Base-by-base conservation (phyloP, 2,797 vertebrate genomes). In the Sebastolobus altivelis region DNA sequence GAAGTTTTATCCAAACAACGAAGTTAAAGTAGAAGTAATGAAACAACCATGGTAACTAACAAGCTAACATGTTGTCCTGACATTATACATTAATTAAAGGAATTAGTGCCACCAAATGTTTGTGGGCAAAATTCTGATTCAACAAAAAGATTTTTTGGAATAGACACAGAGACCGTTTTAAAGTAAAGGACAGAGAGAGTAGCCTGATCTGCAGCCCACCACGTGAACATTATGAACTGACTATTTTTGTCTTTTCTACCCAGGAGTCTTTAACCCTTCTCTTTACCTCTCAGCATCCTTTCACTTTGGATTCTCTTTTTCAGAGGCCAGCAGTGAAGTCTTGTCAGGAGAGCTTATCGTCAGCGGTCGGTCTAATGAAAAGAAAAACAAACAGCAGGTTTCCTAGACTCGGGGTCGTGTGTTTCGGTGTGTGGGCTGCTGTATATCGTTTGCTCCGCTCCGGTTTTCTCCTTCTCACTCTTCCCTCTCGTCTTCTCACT, bases 361-460 rank as follows among this genome's bases (percentile, higher is more conserved):
- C 66, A 78, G 71, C 35, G 12, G 81, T 84, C 56, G 65, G 78
- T 81, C 80, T 80, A 82, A 91, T 89, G 80, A 82, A 60, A 86
- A 79, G 76, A 84, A 87, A 92, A 91, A 92, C 88, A 88, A 89
- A 88, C 88, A 87, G 80, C 85, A 89, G 75, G 86, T 89, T 90
- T 87, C 63, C 69, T 65, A n/a, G 68, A 76, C 68, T 70, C 27
- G 54, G 71, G 72, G 58, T 71, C 81, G 75, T 78, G 62, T 46
- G 63, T 81, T 73, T 82, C 65, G 55, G 73, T 85, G 83, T 82
- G 88, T 87, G 80, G 75, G 84, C 75, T 84, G 89, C 62, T 87
- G 75, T 75, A 37, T 72, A 72, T 67, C 20, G 46, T 84, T 86
- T 43, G 52, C 60, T 80, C 75, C 66, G 20, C 72, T 84, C 65